Base-by-base conservation (phyloP, 1,140 invertebrate species). In the Pomacea maculata region DNA sequence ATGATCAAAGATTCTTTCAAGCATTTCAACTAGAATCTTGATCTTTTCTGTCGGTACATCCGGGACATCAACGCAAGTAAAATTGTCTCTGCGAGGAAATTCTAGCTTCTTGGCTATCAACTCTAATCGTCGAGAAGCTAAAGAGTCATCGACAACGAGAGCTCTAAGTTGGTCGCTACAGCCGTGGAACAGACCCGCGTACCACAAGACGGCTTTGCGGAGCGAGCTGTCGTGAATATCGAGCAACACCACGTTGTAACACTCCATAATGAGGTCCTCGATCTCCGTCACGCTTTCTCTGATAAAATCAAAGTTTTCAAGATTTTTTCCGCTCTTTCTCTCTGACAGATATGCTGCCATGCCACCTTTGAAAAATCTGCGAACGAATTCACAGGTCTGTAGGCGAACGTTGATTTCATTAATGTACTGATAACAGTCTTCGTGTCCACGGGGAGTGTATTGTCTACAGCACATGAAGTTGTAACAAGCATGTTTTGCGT, bases 361-460 rank as follows among this genome's bases (percentile, higher is more conserved):
- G 12, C 79, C 71, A 64, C 78, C 79, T 1, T 55, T 67, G 55
- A 67, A 71, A 45, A 67, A 67, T 52, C n/a, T 73, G 75, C 52
- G 19, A 78, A 82, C 78, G 61, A 83, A 83, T n/a, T 76, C 78
- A 45, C 84, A 83, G 14, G 80, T 64, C 61, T 71, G 77, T 21
- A 85, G 78, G 45, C 84, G 67, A 34, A 80, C 78, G 34, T 72
- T 34, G n/a, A 85, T 85, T 78, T 83, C 84, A 45, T 72, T 55
- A 11, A 80, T 34, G 67, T 81, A 85, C 19, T 67, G 79, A 80
- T 80, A 78, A 63, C 75, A 65, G 61, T 81, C 80, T 72, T 80
- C 77, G 67, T 57, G 63, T 17, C 76, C 70, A 12, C 34, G n/a
- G n/a, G 75, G 80, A 29, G 77, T 71, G 21, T 81, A 45, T 64